Evolutionary conservation across 2,113 vertebrate genomes (phyloP), one percentile per base, ranked within the genome.

Genomic region (Pimephales promelas): DNA sequence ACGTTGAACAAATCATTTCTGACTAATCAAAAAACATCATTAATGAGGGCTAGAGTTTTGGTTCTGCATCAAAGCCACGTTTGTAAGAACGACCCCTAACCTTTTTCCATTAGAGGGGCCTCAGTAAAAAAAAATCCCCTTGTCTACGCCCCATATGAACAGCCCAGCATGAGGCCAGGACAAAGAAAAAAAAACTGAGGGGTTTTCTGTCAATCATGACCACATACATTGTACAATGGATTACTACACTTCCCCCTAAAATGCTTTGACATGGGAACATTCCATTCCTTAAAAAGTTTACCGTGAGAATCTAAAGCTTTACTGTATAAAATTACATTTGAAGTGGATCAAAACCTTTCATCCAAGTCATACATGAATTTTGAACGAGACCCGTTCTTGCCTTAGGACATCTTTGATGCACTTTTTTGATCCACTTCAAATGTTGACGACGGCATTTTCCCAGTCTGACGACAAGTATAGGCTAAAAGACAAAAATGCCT

Each of bases 211-310:
- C 91, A 88, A 89, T 92, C 92, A 92, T 90, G 88, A 80, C 89
- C 89, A 88, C 92, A 85, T 86, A 88, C 90, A 93, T 92, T 92
- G 90, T 91, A 89, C 83, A 85, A 82, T 84, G 91, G 90, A 92
- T 91, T 92, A 91, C 81, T 56, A 71, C 84, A 5, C 84, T 76
- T 54, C 68, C 81, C 28, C 52, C 56, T 49, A 85, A 54, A 61
- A 82, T 36, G 80, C 54, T 85, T 88, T 87, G 87, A 90, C 91
- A 92, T 74, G 64, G 73, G 83, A 85, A 49, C 84, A 43, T 31
- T 88, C 85, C 80, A 71, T 79, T 91, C 90, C 90, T 89, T 89
- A 92, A 76, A 34, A 79, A 84, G 84, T 83, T 80, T 28, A 31
- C 31, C 36, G 34, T 16, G 18, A 22, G 18, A 75, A n/a, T 56